Conservation (phyloP, 2,888 invertebrate species). For the Drosophila neotestacea region DNA sequence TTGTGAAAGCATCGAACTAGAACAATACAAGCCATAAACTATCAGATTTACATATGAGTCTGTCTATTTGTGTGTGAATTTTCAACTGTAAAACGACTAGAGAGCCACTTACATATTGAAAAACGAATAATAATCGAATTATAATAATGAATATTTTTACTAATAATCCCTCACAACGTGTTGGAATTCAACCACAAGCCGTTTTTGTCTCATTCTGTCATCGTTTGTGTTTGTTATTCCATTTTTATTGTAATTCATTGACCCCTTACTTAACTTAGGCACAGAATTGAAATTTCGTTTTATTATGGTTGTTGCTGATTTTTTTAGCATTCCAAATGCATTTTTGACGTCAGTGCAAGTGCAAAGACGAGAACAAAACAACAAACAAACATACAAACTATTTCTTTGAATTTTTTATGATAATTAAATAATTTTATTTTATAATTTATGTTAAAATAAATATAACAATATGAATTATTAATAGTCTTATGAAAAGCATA, state of each 20-base stretch:
- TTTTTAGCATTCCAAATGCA: conserved; percentile 67
- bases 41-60: conserved; percentile 63
- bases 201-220: conserved; percentile 31
- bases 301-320: conserved; percentile 14
- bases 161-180: conserved; percentile 37
- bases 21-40: conserved; percentile 54
- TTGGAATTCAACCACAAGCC: conserved; percentile 36
- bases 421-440: too few relatives aligned
- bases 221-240: conserved; percentile 14
- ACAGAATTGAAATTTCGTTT: conserved; percentile 43
- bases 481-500: too few relatives aligned
- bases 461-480: too few relatives aligned
- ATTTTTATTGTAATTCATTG: conserved; percentile 64
- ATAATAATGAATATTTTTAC: conserved; percentile 28
- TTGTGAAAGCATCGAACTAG: conserved; percentile 36
- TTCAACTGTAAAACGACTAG: conserved; percentile 38
- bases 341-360: conserved; percentile 55
- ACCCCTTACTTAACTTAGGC: conserved; percentile 71
- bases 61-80: conserved; percentile 15
- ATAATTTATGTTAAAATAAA: too few relatives aligned
- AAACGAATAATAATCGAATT: conserved; percentile 28
- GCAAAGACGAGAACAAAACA: conserved; percentile 17
- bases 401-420: too few relatives aligned
- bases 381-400: conserved; percentile 25
- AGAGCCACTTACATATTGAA: conserved; percentile 9